These are phyloP conservation scores for Oryzias javanicus DNA, from an alignment of 2,113 vertebrate species.

Conservation along the genomic window DNA sequence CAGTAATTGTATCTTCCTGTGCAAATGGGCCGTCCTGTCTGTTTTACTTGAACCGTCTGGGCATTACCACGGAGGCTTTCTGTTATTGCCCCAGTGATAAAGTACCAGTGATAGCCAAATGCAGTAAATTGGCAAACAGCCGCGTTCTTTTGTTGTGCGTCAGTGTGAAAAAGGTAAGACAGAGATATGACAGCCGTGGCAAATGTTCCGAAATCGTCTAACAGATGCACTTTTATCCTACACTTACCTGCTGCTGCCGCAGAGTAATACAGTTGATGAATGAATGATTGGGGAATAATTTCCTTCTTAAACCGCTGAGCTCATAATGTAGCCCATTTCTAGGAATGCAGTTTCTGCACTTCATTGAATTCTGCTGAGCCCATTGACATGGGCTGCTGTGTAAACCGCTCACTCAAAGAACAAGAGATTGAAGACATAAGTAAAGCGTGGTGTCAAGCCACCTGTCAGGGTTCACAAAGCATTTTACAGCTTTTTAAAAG, in stretches of 20 bases:
- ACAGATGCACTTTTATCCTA: constrained; percentile 20
- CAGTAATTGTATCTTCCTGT: constrained; percentile 36
- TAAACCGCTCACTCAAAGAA: constrained; percentile 8
- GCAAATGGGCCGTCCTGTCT: constrained; percentile 29
- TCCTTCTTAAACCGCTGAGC: constrained; percentile 9
- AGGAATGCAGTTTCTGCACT: constrained; percentile 1
- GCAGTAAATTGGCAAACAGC: constrained; percentile 54
- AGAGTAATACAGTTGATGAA: constrained; percentile 5
- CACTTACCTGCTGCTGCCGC: constrained; percentile 13
- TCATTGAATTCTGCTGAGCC: constrained; percentile 1
- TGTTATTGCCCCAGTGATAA: constrained; percentile 46
- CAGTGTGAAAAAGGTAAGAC: constrained; percentile 1
- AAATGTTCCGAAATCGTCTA: constrained; percentile 2
- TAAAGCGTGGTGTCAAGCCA: background rate
- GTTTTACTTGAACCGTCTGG: constrained; percentile 40
- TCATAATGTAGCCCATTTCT: constrained; percentile 1
- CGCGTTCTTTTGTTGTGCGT: background rate
- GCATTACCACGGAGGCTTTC: constrained; percentile 39
- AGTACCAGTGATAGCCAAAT: constrained; percentile 39
- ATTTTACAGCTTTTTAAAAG: too few species aligned
- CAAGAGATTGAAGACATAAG: constrained; percentile 1
- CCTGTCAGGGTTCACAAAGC: too few species aligned
- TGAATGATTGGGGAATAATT: constrained; percentile 8
- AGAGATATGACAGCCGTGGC: background rate
- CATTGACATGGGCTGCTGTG: background rate